Conservation (phyloP, 2,113 vertebrate species). For the Canis aureus region DNA sequence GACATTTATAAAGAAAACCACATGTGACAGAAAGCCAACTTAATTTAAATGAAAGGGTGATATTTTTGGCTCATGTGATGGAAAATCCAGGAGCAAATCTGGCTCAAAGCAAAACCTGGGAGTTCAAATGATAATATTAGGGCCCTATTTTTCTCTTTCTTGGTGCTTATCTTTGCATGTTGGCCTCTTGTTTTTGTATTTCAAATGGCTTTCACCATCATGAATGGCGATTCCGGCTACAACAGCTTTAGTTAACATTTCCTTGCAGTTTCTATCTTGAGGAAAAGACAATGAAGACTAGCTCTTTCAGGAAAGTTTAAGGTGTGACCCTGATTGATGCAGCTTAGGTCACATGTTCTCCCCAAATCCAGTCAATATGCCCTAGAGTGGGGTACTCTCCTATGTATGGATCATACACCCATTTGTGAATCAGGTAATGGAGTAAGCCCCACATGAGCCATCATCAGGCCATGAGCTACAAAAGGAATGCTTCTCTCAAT, state of each 20-base stretch:
- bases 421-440: not conserved
- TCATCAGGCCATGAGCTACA: too few relatives aligned
- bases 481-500: not conserved
- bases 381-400: not conserved
- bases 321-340: not conserved
- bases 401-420: not conserved
- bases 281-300: not conserved
- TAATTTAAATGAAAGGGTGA: not conserved
- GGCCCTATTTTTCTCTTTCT: not conserved
- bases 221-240: not conserved
- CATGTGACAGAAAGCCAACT: not conserved
- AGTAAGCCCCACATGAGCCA: not conserved
- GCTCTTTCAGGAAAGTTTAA: not conserved
- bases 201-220: not conserved
- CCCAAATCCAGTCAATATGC: not conserved
- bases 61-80: not conserved
- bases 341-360: not conserved
- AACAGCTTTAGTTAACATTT: not conserved
- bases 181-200: not conserved
- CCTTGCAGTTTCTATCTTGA: not conserved
- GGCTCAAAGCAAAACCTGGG: not conserved
- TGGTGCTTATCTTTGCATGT: not conserved
- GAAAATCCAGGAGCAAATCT: not conserved
- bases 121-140: not conserved
- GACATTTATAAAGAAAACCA: not conserved